phyloP scores from a whole-genome alignment of 2,113 vertebrate genomes.

The human region GRCh38 chr9:81227001-81227500 shows the following conservation, averaged over 20 bases:
- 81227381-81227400: no score
- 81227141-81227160: background rate
- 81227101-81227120: rapidly evolving
- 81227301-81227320: no score
- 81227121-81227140: background rate
- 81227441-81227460: no score
- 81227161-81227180: background rate
- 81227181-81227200: rapidly evolving
- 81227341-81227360: no score
- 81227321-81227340: no score
- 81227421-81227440: no score
- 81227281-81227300: no score
- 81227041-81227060: background rate
- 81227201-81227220: background rate
- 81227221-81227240: slow-evolving; percentile 1
- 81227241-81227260: rapidly evolving
- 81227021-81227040: background rate
- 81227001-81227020: background rate
- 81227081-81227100: background rate
- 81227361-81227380: no score
- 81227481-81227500: no score
- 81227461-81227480: no score
- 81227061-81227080: background rate
- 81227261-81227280: no score
- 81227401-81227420: no score